Conservation (phyloP, 1,140 invertebrate genomes). For the Gonatopus flavifemur region DNA sequence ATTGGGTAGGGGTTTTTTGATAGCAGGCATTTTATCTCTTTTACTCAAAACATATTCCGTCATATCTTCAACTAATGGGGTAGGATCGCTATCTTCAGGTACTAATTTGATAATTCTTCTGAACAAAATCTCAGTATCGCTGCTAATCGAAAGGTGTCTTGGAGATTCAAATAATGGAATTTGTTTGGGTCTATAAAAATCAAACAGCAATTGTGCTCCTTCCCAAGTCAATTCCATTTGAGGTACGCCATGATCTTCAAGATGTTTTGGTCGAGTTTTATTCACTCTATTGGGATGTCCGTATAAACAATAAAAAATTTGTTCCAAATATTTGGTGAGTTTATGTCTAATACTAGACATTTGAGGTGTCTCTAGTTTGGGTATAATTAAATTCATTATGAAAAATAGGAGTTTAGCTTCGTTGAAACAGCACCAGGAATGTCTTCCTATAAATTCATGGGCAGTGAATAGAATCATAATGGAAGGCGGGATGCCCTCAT, state of each 20-base stretch:
- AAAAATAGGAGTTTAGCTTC: conserved; percentile 78
- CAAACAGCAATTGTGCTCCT: conserved; percentile 74
- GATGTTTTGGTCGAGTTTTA: conserved; percentile 70
- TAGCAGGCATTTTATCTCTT: conserved; percentile 57
- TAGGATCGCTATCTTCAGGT: conserved; percentile 68
- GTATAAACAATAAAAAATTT: conserved; percentile 88
- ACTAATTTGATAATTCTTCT: conserved; percentile 74
- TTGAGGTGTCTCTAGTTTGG: conserved; percentile 64
- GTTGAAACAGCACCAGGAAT: conserved; percentile 74
- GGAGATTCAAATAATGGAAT: conserved; percentile 85
- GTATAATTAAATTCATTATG: conserved; percentile 72
- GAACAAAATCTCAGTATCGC: conserved; percentile 77
- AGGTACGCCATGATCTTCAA: conserved; percentile 78
- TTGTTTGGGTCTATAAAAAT: conserved; percentile 78
- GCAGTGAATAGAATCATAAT: conserved; percentile 78
- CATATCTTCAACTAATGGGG: conserved; percentile 62
- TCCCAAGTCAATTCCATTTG: conserved; percentile 78
- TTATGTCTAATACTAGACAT: conserved; percentile 57
- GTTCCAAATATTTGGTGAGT: conserved; percentile 77
- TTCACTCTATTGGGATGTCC: conserved; percentile 72
- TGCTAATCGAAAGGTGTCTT: conserved; percentile 69
- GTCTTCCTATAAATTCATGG: conserved; percentile 81
- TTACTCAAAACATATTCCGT: conserved; percentile 69
- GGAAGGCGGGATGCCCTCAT: conserved; percentile 71
- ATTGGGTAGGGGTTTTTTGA: conserved; percentile 54